Conservation (phyloP, 2,888 invertebrate genomes). For the Hipparchia semele region DNA sequence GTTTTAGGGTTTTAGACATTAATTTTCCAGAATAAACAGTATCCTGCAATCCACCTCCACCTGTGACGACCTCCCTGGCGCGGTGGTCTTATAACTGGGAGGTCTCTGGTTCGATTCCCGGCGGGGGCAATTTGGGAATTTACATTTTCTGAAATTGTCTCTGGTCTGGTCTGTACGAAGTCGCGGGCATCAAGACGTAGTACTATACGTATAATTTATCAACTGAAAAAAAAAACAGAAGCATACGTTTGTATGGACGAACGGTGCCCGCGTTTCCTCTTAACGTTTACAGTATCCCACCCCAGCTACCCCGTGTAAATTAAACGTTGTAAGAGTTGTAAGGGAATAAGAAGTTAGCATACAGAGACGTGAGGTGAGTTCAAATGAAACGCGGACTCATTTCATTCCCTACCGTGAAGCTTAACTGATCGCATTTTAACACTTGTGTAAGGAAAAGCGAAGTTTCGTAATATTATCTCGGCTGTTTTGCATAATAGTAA, state of each 20-base stretch:
- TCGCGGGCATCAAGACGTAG: too few species aligned
- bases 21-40: too few species aligned
- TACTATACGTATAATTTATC: too few species aligned
- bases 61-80: too few species aligned
- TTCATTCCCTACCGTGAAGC: slow-evolving; percentile 20
- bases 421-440: slow-evolving; percentile 31
- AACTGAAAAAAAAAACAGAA: not conserved
- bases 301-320: not conserved
- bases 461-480: not conserved
- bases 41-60: too few species aligned
- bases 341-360: slow-evolving; percentile 29
- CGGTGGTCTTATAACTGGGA: too few species aligned
- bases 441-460: slow-evolving; percentile 14
- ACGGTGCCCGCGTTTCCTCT: not conserved
- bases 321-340: slow-evolving; percentile 23
- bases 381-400: slow-evolving; percentile 25
- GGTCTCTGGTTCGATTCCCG: too few species aligned
- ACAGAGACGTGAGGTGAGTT: slow-evolving; percentile 30
- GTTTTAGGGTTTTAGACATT: not conserved
- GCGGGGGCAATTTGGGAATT: too few species aligned
- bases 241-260: too few species aligned
- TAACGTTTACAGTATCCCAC: not conserved
- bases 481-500: too few species aligned
- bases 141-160: too few species aligned
- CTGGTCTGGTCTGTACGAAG: too few species aligned